These are phyloP conservation scores for Vombatus ursinus DNA, from an alignment of 2,113 vertebrate species.

Conservation along the genomic window DNA sequence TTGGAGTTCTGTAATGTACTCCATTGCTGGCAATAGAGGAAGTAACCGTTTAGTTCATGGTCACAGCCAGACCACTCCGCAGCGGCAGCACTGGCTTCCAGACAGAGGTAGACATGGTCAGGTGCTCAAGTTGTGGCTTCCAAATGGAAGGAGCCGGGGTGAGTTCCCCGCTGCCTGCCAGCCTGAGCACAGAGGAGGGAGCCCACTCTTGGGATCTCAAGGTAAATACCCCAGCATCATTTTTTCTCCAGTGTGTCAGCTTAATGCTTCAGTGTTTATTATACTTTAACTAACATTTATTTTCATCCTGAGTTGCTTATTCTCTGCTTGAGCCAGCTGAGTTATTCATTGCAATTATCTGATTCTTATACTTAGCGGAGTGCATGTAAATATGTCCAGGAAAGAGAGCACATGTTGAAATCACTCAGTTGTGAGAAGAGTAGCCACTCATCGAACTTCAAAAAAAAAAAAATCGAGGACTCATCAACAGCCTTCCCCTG, in stretches of 20 bases:
- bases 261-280: neutral
- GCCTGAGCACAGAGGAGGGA: neutral
- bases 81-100: neutral
- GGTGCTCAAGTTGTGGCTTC: neutral
- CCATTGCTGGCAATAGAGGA: neutral
- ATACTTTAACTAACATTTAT: neutral
- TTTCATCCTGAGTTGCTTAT: neutral
- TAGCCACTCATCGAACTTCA: neutral
- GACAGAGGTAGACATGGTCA: neutral
- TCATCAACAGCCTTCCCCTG: neutral
- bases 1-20: neutral
- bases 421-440: neutral
- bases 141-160: neutral
- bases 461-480: neutral
- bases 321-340: neutral
- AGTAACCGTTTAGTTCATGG: neutral
- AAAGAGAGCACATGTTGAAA: neutral
- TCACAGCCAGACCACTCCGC: neutral
- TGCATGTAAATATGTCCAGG: accelerated
- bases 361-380: neutral
- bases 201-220: neutral
- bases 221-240: neutral
- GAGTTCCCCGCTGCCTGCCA: neutral
- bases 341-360: neutral
- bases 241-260: neutral